phyloP scores from a whole-genome alignment of 2,888 invertebrate genomes.

The Theretra japonica region DNA sequence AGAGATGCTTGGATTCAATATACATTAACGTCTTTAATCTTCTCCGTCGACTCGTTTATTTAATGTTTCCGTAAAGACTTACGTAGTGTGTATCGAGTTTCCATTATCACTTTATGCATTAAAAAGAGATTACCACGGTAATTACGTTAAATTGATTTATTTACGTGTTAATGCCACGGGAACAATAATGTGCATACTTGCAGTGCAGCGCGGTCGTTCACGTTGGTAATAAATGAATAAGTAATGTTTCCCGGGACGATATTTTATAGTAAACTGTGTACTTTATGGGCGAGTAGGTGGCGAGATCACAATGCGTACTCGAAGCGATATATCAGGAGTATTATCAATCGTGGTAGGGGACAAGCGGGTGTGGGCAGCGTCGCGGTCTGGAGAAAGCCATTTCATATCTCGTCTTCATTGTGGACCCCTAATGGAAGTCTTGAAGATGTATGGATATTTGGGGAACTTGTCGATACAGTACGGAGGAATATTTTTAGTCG shows the following conservation, averaged over 20 bases:
- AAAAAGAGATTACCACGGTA: slow-evolving; percentile 36
- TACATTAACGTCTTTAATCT: slow-evolving; percentile 18
- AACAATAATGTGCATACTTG: slow-evolving; percentile 47
- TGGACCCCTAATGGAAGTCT: background rate
- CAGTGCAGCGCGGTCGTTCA: slow-evolving; percentile 37
- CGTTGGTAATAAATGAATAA: slow-evolving; percentile 57
- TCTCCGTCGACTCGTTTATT: slow-evolving; percentile 6
- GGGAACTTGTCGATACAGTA: too few species aligned
- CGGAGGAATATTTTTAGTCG: too few species aligned
- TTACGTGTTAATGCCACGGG: slow-evolving; percentile 45
- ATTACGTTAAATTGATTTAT: slow-evolving; percentile 53
- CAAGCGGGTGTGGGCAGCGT: slow-evolving; percentile 44
- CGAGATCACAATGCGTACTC: slow-evolving; percentile 63
- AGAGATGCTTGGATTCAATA: background rate
- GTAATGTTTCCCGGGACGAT: slow-evolving; percentile 54
- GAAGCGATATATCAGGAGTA: slow-evolving; percentile 66
- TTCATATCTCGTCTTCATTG: slow-evolving; percentile 41
- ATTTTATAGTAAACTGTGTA: slow-evolving; percentile 63
- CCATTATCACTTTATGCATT: slow-evolving; percentile 30
- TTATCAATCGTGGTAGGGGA: slow-evolving; percentile 58
- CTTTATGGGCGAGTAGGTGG: slow-evolving; percentile 56
- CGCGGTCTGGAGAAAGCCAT: slow-evolving; percentile 58
- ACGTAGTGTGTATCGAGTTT: slow-evolving; percentile 27
- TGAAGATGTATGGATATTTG: slow-evolving; percentile 1
- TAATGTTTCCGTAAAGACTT: slow-evolving; percentile 19